Base-by-base conservation (phyloP, 2,797 vertebrate genomes). In the Eremophila alpestris region DNA sequence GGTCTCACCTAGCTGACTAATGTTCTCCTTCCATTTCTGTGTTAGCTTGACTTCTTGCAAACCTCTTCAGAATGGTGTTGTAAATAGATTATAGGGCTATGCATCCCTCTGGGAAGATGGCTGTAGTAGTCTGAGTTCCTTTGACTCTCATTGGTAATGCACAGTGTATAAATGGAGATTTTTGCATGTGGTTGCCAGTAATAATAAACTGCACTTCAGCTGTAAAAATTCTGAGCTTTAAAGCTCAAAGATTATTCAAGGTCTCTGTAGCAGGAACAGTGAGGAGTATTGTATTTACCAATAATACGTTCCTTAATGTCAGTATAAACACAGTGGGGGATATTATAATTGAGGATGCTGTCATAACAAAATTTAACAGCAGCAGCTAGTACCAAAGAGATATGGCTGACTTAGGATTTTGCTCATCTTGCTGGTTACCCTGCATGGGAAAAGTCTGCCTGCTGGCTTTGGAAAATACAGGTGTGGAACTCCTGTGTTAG, bases 151-250 rank as follows among this genome's bases (percentile, higher is more conserved):
- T 8, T 89, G 5, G 29, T 76, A 78, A 55, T 34, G 8, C 11
- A 60, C 21, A 60, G n/a, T 4, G 5, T 63, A 56, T 81, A 91
- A 78, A 86, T 68, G 54, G 48, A 82, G 55, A 49, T 58, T 77
- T 92, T 56, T 79, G 32, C 19, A 63, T 29, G 23, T 62, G 29
- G 19, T 68, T 89, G 21, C 74, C 77, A 73, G n/a, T 89, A 94
- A 82, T 87, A 94, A 88, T 89, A 60, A 77, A 49, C 60, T 60
- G 13, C 34, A 49, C 32, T 60, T 83, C 64, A 94, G 32, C 49
- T 89, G 45, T 84, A 89, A 92, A 92, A 89, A 87, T 60, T 87
- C 71, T 68, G 73, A 70, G 54, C 34, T 87, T 77, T 49, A 87
- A 23, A 67, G 34, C 68, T 74, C 34, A 52, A 49, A 94, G 34